Base-by-base conservation (phyloP, 1,140 invertebrate species). In the Pachypeltis micranthus region DNA sequence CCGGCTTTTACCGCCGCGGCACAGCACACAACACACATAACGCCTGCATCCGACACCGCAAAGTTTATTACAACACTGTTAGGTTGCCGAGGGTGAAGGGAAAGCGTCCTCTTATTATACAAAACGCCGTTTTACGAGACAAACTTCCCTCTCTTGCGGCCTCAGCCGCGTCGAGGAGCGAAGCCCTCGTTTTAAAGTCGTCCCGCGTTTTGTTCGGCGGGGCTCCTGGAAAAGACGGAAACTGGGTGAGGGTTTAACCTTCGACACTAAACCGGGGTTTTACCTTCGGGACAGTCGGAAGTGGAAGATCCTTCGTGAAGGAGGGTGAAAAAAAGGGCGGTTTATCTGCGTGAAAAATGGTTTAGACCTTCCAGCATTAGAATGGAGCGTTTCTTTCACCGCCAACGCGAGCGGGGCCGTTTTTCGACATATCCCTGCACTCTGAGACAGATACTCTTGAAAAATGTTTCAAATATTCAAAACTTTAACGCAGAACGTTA, bases 11-110 rank as follows among this genome's bases (percentile, higher is more conserved):
- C 47, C 21, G 47, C 10, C 10, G n/a, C n/a, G n/a, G n/a, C n/a
- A n/a, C n/a, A n/a, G n/a, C n/a, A n/a, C n/a, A n/a, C n/a, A n/a
- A n/a, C n/a, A n/a, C 7, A 7, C 47, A 51, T 51, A 51, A 51
- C 47, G 47, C 47, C 47, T 51, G 47, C 21, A 51, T 51, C 47
- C 47, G 47, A 51, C 47, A 51, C 47, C 47, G 47, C 47, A 14
- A 51, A 51, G 47, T 51, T 51, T 51, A 51, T 51, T 51, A 51
- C 47, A n/a, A n/a, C n/a, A n/a, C n/a, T n/a, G n/a, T n/a, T n/a
- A n/a, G n/a, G n/a, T n/a, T n/a, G n/a, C 34, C 7, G 34, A n/a
- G 23, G 7, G 47, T 51, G 47, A 21, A 51, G 47, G 7, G n/a
- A n/a, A n/a, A n/a, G n/a, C n/a, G n/a, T n/a, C n/a, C n/a, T n/a